Percentiles rank a stretch among this genome's conserved stretches.
These are phyloP conservation scores for Dicyrtomina minuta DNA, from an alignment of 2,888 invertebrate species.

Conservation along the genomic window DNA sequence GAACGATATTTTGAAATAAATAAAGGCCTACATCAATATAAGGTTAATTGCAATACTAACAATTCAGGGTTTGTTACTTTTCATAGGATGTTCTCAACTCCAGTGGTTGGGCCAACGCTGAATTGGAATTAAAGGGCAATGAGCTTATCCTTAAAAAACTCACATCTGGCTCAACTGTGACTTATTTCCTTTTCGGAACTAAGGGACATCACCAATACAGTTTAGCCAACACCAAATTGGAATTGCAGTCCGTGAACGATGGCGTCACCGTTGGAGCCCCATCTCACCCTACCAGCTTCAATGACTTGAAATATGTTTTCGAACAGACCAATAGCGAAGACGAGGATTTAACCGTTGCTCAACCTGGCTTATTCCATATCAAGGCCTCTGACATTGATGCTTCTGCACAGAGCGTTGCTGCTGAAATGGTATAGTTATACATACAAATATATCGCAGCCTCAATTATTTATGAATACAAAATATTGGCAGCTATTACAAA, in stretches of 20 bases:
- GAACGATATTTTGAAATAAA: no score
- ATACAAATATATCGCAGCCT: no score
- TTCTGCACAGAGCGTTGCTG: slow-evolving; percentile 41
- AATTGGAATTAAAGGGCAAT: slow-evolving; percentile 43
- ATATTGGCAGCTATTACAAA: no score
- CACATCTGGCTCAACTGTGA: slow-evolving; percentile 39
- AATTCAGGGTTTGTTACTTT: no score
- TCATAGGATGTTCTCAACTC: slow-evolving; percentile 51
- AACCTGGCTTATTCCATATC: slow-evolving; percentile 52
- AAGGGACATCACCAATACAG: slow-evolving; percentile 51
- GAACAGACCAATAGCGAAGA: slow-evolving; percentile 40
- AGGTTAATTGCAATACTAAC: no score
- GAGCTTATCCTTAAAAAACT: slow-evolving; percentile 41
- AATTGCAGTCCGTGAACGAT: slow-evolving; percentile 38
- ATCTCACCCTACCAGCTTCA: slow-evolving; percentile 40
- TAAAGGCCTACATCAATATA: no score
- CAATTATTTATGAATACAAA: no score
- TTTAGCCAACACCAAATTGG: slow-evolving; percentile 26
- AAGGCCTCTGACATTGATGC: slow-evolving; percentile 43
- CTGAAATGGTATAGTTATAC: slow-evolving; percentile 39
- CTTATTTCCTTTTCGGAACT: slow-evolving; percentile 48
- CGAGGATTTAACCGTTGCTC: slow-evolving; percentile 47
- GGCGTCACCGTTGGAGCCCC: slow-evolving; percentile 45
- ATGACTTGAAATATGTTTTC: slow-evolving; percentile 50
- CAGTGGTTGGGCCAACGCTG: slow-evolving; percentile 42